Conservation (phyloP, 2,888 invertebrate genomes). For the Nasonovia ribisnigri region DNA sequence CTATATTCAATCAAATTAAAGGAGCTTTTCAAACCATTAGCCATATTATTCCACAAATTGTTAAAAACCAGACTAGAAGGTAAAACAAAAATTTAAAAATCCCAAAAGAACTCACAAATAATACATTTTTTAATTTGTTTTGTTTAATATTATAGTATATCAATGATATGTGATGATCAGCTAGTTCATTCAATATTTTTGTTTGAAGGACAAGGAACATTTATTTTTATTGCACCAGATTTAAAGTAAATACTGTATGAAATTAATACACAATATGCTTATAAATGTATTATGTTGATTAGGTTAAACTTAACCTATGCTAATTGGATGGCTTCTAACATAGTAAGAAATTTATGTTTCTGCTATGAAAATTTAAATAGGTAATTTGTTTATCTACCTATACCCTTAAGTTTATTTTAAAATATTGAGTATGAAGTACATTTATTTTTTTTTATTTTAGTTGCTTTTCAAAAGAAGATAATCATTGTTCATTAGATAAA, state of each 20-base stretch:
- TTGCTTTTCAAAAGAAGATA: constrained; percentile 51
- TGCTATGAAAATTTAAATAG: constrained; percentile 58
- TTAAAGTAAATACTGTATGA: constrained; percentile 48
- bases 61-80: constrained; percentile 51
- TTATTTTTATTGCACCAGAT: constrained; percentile 58
- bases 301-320: constrained; percentile 49
- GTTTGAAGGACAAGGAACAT: constrained; percentile 41
- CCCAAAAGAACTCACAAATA: not conserved
- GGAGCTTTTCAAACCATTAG: constrained; percentile 65
- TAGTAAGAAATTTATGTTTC: constrained; percentile 56
- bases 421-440: not conserved
- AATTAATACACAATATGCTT: not conserved
- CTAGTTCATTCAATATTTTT: constrained; percentile 56
- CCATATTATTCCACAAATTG: constrained; percentile 64
- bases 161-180: constrained; percentile 57
- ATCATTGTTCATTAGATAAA: constrained; percentile 49
- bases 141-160: constrained; percentile 40
- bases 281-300: constrained; percentile 1
- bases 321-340: constrained; percentile 36
- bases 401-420: not conserved
- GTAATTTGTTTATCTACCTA: not conserved
- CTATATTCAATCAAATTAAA: constrained; percentile 60
- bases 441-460: constrained; percentile 41
- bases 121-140: not conserved
- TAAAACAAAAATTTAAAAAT: constrained; percentile 6